Evolutionary conservation across 2,888 invertebrate genomes (phyloP).

Genomic region (Drosophila koepferae): DNA sequence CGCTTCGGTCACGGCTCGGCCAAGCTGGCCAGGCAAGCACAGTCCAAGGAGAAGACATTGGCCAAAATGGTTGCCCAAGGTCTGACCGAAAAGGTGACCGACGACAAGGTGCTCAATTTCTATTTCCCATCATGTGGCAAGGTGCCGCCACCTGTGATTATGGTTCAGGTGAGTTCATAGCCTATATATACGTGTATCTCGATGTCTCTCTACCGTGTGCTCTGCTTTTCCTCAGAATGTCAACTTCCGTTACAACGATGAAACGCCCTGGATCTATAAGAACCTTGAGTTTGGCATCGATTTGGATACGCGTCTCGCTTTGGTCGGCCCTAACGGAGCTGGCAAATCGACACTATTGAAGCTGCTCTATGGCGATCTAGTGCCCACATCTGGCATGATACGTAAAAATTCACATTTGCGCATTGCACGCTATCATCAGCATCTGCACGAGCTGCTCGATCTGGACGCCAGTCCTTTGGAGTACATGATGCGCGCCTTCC

Average conservation of each 20-base stretch:
- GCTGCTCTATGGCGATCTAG: slow-evolving; percentile 96
- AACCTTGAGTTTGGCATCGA: slow-evolving; percentile 99
- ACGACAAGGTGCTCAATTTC: slow-evolving; percentile 96
- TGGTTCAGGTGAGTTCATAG: slow-evolving; percentile 91
- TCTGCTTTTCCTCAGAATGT: slow-evolving; percentile 89
- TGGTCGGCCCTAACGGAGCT: slow-evolving; percentile 99
- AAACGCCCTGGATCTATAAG: slow-evolving; percentile 96
- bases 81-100: slow-evolving; percentile 96
- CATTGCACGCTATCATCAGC: slow-evolving; percentile 99
- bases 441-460: slow-evolving; percentile 98
- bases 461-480: slow-evolving; percentile 97
- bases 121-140: slow-evolving; percentile 98
- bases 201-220: not conserved
- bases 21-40: slow-evolving; percentile 98
- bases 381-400: slow-evolving; percentile 98
- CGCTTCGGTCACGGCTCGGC: slow-evolving; percentile 99
- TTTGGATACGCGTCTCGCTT: slow-evolving; percentile 96
- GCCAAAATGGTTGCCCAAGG: slow-evolving; percentile 99
- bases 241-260: slow-evolving; percentile 96
- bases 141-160: slow-evolving; percentile 99
- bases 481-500: slow-evolving; percentile 99
- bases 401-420: slow-evolving; percentile 98
- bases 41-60: slow-evolving; percentile 99
- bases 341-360: slow-evolving; percentile 99
- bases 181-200: no score